These are phyloP conservation scores for Fabriciana adippe DNA, from an alignment of 2,888 invertebrate species.

Conservation along the genomic window DNA sequence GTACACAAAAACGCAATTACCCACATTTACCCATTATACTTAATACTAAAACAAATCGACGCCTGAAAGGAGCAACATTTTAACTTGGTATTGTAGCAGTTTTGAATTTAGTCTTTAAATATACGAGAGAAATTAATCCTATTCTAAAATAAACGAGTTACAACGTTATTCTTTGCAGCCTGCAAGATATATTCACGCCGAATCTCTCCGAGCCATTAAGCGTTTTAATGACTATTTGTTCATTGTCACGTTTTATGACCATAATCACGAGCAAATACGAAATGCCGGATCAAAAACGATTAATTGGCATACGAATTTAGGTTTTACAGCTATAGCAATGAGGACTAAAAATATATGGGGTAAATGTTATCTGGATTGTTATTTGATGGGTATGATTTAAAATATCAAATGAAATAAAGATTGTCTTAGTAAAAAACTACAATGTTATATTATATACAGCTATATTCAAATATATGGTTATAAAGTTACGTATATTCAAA, in stretches of 20 bases:
- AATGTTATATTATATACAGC: too few species aligned
- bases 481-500: too few species aligned
- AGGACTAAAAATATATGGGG: neutral
- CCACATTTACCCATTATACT: neutral
- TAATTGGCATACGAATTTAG: constrained; percentile 18
- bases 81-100: neutral
- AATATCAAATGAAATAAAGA: too few species aligned
- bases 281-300: constrained; percentile 17
- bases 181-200: neutral
- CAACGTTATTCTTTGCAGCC: neutral
- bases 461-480: too few species aligned
- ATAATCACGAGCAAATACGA: constrained; percentile 29
- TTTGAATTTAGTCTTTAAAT: neutral
- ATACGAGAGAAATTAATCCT: neutral
- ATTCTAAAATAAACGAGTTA: neutral
- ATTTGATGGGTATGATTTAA: too few species aligned
- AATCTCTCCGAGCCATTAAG: constrained; percentile 27
- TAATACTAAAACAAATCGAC: constrained; percentile 5
- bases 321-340: constrained; percentile 4
- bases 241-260: constrained; percentile 26
- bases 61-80: too few species aligned
- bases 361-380: neutral
- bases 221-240: constrained; percentile 29
- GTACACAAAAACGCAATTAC: neutral
- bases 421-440: too few species aligned